These are phyloP conservation scores for Eulemur macaco DNA, from an alignment of 2,113 vertebrate species.

Conservation along the genomic window DNA sequence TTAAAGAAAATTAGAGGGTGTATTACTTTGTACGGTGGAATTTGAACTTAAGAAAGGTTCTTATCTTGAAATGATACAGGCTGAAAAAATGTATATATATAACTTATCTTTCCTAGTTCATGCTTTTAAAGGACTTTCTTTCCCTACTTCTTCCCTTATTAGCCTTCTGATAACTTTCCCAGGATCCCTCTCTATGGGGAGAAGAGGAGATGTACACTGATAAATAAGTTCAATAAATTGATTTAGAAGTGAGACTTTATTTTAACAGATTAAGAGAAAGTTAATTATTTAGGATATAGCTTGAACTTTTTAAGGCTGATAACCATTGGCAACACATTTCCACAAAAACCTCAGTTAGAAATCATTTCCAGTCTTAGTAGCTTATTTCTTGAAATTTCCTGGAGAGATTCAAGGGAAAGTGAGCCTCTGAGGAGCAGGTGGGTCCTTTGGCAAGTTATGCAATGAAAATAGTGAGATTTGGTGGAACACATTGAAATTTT, in stretches of 20 bases:
- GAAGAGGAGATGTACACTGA: background rate
- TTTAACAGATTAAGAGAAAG: background rate
- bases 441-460: background rate
- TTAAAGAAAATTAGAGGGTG: background rate
- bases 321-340: background rate
- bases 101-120: background rate
- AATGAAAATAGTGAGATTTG: constrained; percentile 23
- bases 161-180: background rate
- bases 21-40: background rate
- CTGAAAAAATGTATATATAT: background rate
- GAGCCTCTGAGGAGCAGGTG: background rate
- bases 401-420: background rate
- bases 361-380: background rate
- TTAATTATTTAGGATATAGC: background rate
- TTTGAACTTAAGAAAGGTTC: background rate
- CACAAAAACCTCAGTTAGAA: constrained; percentile 14
- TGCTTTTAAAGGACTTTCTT: background rate
- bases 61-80: background rate
- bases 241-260: constrained; percentile 31
- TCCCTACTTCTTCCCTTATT: background rate
- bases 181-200: background rate
- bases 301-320: background rate
- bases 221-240: background rate
- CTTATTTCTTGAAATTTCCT: background rate
- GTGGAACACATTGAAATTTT: constrained; percentile 16